Evolutionary conservation across 1,140 invertebrate species (phyloP).

Genomic region (Chironomus tepperi): DNA sequence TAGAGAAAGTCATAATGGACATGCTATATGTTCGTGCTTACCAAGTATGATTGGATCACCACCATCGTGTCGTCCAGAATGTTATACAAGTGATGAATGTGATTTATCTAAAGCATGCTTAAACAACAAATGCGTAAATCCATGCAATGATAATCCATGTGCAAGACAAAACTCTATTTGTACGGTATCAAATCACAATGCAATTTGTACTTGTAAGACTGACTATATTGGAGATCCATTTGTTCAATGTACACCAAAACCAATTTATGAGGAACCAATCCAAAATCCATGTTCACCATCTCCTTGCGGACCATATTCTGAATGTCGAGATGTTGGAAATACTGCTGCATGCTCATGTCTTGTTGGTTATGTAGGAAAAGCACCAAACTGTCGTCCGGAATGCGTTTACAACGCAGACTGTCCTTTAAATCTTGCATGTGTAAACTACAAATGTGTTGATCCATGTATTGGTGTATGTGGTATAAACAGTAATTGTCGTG

Average conservation of each 20-base stretch:
- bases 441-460: conserved; percentile 57
- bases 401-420: conserved; percentile 63
- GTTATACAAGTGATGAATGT: conserved; percentile 66
- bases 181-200: conserved; percentile 62
- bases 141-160: conserved; percentile 56
- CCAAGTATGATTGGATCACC: conserved; percentile 62
- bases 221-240: conserved; percentile 71
- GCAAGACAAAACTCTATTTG: conserved; percentile 40
- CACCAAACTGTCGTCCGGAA: conserved; percentile 61
- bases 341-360: conserved; percentile 63
- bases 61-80: conserved; percentile 69
- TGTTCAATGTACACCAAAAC: conserved; percentile 47
- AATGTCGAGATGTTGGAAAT: conserved; percentile 54
- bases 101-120: conserved; percentile 62
- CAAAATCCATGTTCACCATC: conserved; percentile 52
- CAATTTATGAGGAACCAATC: conserved; percentile 33
- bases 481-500: conserved; percentile 64
- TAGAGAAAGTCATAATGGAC: conserved; percentile 48
- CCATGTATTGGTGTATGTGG: conserved; percentile 65
- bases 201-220: conserved; percentile 60
- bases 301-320: conserved; percentile 64
- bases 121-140: conserved; percentile 63
- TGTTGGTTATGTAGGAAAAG: conserved; percentile 60
- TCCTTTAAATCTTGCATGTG: conserved; percentile 53
- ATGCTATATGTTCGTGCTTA: conserved; percentile 64